Evolutionary conservation across 2,888 invertebrate genomes (phyloP), one percentile per base, ranked within the genome.

Genomic region (Drosophila pseudotalamancana): DNA sequence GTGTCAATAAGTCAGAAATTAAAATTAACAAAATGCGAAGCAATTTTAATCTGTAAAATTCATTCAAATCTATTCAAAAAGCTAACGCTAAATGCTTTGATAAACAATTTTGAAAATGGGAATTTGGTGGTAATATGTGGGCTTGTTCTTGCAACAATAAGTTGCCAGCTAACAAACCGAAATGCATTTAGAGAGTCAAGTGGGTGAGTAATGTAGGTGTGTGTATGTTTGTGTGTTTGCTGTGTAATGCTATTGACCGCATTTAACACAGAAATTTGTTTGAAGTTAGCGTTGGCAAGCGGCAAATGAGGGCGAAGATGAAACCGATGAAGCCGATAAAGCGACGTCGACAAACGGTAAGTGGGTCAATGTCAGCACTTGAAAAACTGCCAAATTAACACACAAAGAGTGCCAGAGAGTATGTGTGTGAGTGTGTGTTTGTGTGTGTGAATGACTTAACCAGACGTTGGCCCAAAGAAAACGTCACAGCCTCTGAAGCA

Each of bases 301-400:
- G 54, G 53, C 67, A 68, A 72, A 69, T 70, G 76, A 80, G 56
- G n/a, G 31, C 57, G 39, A 69, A 78, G 72, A 77, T 67, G 68
- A 68, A 62, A 48, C 42, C 49, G 72, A 77, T 67, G 68, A 68
- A 62, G 50, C 42, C 49, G 37, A 56, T 37, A 51, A 49, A 11
- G 34, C 43, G 46, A 59, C 61, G 84, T 73, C 72, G 84, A 69
- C 67, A 71, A 74, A 60, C 65, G 43, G 21, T 62, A 89, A 75
- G 64, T 88, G 85, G 88, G 89, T 88, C 88, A 88, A 88, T 89
- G 88, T 88, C 88, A 89, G 78, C 81, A 63, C 61, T 73, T 86
- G 65, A 86, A 86, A 80, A 87, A 72, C 81, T 69, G 79, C 85
- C 81, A 81, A 81, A 87, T 81, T 81, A 81, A 87, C 85, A 78